These are phyloP conservation scores for Rhagoletis zephyria DNA, from an alignment of 1,140 invertebrate species.

Conservation along the genomic window DNA sequence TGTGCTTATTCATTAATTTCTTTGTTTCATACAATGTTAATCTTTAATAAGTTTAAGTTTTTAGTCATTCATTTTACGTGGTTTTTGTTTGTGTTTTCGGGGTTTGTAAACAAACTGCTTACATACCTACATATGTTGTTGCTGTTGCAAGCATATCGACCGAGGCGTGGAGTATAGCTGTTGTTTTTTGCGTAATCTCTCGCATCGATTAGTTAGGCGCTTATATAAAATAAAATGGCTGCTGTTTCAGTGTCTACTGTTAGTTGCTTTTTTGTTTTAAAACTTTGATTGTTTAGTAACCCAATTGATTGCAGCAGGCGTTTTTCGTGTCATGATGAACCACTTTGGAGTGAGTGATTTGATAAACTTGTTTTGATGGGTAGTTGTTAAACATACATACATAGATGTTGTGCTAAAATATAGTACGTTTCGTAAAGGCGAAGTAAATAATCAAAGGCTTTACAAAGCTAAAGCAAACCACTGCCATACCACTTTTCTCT, in stretches of 20 bases:
- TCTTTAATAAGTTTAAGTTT: slow-evolving; percentile 8
- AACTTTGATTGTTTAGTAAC: neutral
- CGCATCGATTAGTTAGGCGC: slow-evolving; percentile 13
- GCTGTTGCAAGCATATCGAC: neutral
- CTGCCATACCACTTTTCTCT: too few relatives aligned
- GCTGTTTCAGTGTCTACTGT: neutral
- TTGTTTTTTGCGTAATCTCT: neutral
- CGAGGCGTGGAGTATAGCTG: neutral
- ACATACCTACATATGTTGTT: too few relatives aligned
- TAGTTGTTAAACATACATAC: too few relatives aligned
- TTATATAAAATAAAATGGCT: neutral
- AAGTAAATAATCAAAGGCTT: too few relatives aligned
- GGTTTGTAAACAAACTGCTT: neutral
- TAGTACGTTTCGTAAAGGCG: too few relatives aligned
- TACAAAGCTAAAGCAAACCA: too few relatives aligned
- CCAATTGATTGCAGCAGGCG: neutral
- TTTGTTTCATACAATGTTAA: neutral
- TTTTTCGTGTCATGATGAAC: slow-evolving; percentile 4
- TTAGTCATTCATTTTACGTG: neutral
- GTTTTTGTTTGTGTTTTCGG: neutral
- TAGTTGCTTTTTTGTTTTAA: slow-evolving; percentile 7
- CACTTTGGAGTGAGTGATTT: neutral
- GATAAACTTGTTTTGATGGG: neutral
- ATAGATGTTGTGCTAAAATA: too few relatives aligned
- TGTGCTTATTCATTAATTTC: slow-evolving; percentile 6